Conservation (phyloP, 2,888 invertebrate species). For the Trilocha varians region DNA sequence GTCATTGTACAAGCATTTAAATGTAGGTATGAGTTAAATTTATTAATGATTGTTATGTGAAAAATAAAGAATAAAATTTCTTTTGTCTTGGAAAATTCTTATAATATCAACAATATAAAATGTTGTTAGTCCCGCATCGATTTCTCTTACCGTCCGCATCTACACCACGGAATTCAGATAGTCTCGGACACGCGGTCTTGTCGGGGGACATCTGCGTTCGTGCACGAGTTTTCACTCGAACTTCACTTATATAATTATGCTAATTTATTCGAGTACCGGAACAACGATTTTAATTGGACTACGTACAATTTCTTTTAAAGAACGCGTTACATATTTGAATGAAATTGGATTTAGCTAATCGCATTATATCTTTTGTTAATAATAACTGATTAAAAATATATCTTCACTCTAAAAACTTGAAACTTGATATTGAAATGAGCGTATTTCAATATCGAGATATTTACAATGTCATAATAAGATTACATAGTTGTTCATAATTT, state of each 20-base stretch:
- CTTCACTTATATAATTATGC: constrained; percentile 6
- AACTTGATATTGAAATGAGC: too few relatives aligned
- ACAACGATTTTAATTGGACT: constrained; percentile 6
- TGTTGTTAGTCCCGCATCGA: constrained; percentile 36
- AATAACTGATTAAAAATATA: too few relatives aligned
- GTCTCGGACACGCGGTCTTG: constrained; percentile 52
- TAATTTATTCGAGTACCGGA: constrained; percentile 8
- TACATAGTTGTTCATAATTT: too few relatives aligned
- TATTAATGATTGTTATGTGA: too few relatives aligned
- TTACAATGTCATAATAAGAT: too few relatives aligned
- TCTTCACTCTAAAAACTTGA: too few relatives aligned
- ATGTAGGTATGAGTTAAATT: neutral
- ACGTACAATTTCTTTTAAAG: neutral
- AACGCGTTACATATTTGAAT: neutral
- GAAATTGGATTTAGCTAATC: too few relatives aligned
- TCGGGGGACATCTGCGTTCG: constrained; percentile 46
- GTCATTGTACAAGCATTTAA: too few relatives aligned
- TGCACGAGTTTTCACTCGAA: constrained; percentile 22
- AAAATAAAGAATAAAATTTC: too few relatives aligned
- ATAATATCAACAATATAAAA: constrained; percentile 17
- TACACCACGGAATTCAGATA: constrained; percentile 45
- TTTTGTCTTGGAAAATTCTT: too few relatives aligned
- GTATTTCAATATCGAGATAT: too few relatives aligned
- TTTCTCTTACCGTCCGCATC: constrained; percentile 33
- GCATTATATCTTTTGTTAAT: too few relatives aligned